Evolutionary conservation across 2,797 vertebrate genomes (phyloP), one percentile per base, ranked within the genome.

Genomic region (Gambelia wislizenii): DNA sequence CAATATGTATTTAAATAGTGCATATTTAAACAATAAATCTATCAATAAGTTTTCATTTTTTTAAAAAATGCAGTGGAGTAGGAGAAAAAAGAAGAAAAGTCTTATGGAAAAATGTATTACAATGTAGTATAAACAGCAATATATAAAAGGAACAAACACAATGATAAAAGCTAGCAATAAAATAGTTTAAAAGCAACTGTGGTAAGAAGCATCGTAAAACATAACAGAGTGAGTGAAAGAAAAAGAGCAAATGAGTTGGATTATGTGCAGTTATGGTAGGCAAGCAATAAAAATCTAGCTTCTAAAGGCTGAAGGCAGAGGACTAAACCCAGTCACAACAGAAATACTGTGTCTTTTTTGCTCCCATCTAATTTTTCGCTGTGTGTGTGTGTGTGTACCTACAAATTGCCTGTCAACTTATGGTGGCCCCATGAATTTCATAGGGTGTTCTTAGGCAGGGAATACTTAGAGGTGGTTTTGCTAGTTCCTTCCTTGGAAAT

Each of bases 131-230:
- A 78, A 52, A 52, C 47, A 78, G 76, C 27, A 49, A 78, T 49
- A 78, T 78, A 78, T 52, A 77, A 77, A 77, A 49, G 75, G 75
- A 77, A 77, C 27, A 78, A 77, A 77, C 75, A 49, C 27, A 77
- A 18, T 4, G 30, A 49, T 77, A 78, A 78, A 52, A 78, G 44
- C 47, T 13, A 13, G 25, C 44, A 49, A 78, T 78, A 78, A 78
- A 78, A 33, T 27, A 78, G 27, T 52, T 78, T 49, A 78, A 52
- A 52, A 78, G 47, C 76, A 78, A 49, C 27, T 49, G 47, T 49
- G 4, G 30, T 49, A 78, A 78, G 27, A 78, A 78, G 44, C 76
- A 78, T 47, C 1, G 18, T 78, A 78, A 78, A 78, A 52, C 47
- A 78, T 52, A 78, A 78, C 33, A 78, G 72, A 22, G 72, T 74